A percentile compares a stretch with the other conserved stretches of the same genome.
Conservation (phyloP, 2,888 invertebrate species). For the Eilema griseolum region DNA sequence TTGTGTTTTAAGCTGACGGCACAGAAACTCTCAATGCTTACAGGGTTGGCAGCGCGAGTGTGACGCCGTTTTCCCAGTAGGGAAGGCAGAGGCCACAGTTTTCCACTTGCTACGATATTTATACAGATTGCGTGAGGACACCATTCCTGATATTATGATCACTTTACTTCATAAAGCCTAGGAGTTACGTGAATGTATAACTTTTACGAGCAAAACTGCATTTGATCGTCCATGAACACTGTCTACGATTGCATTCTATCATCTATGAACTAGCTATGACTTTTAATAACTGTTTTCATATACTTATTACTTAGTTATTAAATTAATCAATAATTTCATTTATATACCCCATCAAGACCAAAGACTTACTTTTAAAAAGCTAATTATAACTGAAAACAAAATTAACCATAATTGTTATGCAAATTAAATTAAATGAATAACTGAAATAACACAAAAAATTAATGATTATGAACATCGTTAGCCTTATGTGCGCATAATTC, state of each 20-base stretch:
- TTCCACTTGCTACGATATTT: no score
- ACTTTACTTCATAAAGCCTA: no score
- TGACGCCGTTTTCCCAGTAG: no score
- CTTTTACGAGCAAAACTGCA: not conserved
- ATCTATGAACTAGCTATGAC: no score
- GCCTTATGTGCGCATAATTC: not conserved
- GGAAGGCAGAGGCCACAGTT: no score
- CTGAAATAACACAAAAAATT: not conserved
- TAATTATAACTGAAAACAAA: not conserved
- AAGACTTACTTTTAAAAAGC: no score
- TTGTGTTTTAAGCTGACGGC: no score
- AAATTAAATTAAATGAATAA: not conserved
- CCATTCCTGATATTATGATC: not conserved
- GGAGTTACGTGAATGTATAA: not conserved
- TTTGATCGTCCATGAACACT: not conserved
- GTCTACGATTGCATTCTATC: no score
- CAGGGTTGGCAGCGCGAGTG: no score
- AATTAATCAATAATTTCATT: not conserved
- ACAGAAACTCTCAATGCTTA: no score
- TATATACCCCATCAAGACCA: no score
- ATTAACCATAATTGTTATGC: not conserved
- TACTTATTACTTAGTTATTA: not conserved
- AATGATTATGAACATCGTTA: not conserved
- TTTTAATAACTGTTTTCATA: no score
- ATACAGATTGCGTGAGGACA: not conserved